Evolutionary conservation across 1,140 invertebrate genomes (phyloP), one percentile per base, ranked within the genome.

Genomic region (Drosophila pseudoobscura): DNA sequence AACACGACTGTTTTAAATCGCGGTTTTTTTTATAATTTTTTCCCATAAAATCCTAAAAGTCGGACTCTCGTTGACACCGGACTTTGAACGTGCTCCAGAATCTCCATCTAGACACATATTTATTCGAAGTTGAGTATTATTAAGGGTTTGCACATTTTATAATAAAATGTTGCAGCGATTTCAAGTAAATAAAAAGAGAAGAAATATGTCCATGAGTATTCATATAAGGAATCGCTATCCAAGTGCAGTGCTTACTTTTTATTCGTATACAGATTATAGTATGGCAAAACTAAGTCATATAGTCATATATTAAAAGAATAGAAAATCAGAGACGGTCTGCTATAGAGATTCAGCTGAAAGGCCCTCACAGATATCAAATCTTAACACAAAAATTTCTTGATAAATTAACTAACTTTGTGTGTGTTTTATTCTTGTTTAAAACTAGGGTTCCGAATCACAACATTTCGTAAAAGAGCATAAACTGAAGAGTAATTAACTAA

Each of bases 51-150:
- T 66, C 90, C 90, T 91, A 91, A 91, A 59, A 91, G 90, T 60
- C 80, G 79, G 68, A 91, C 90, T 73, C 90, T 83, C 60, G 90
- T 91, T 56, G 90, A 91, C 45, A 91, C 90, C 43, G 90, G 90
- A 90, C 90, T 91, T 80, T 91, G 90, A 73, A 91, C 83, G 71
- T 91, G 82, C 69, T 91, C 90, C 90, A 91, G 72, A 68, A 91
- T 91, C 80, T 91, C 90, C 90, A 91, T 89, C 90, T 91, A 74
- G 66, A 73, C 45, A 56, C 49, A 66, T 62, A 24, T 47, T 66
- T 64, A 35, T 54, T 55, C 24, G 52, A 52, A 68, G 56, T 68
- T 51, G 45, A 60, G 66, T 62, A 56, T 24, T 52, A 39, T 64
- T 72, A 53, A 43, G 56, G 55, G 49, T 56, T 53, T 65, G 62